Base-by-base conservation (phyloP, 1,140 invertebrate species). In the Sarcophaga bullata region DNA sequence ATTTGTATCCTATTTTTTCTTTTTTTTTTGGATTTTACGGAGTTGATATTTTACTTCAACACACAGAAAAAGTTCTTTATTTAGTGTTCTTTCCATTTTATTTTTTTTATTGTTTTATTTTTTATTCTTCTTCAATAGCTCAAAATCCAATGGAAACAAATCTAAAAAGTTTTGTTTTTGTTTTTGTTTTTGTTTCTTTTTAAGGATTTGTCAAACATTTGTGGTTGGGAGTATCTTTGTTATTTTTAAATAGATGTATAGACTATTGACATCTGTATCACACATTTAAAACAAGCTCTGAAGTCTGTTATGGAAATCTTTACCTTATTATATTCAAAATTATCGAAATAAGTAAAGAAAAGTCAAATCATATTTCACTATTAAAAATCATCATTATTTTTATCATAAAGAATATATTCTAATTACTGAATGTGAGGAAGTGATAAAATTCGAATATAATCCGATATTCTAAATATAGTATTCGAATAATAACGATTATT, bases 1-100 rank as follows among this genome's bases (percentile, higher is more conserved):
- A 68, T 68, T 62, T n/a, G 11, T 62, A 25, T 75, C 15, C 0
- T 75, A 4, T 47, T 75, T 75, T 48, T 73, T 25, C 3, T 68
- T 68, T 19, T 19, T 68, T 68, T 25, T n/a, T 68, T 68, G n/a
- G 19, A 19, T 68, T 68, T 25, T 10, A 68, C n/a, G 62, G n/a
- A 68, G 62, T 68, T 68, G 62, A 68, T 68, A 68, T 68, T 68
- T 19, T 68, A 68, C 19, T 19, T 68, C 62, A 68, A 68, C 62
- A 68, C 62, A 37, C 25, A 37, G 25, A 68, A 68, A 25, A 68
- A 68, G 62, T 68, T 68, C 19, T 19, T 68, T 58, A 68, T 37
- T 2, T 2, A 37, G 25, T 37, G 4, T 37, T 37, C 25, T 37
- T 37, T 37, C 25, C 25, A 37, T 37, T 37, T 37, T 1, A 37